Evolutionary conservation across 1,140 invertebrate genomes (phyloP).

Genomic region (Drosophila mayri): DNA sequence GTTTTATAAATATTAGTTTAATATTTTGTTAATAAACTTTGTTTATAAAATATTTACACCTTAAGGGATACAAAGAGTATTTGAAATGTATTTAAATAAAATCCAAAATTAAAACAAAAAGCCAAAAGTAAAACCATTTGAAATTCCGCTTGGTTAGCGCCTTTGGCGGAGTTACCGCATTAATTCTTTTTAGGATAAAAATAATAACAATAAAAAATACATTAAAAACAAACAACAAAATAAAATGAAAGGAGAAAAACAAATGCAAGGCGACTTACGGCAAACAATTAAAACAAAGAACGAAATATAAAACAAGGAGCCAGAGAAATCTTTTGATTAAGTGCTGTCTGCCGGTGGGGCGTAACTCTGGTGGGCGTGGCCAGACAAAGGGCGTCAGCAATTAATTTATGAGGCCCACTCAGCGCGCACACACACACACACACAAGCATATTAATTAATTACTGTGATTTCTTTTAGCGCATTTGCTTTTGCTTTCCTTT

Average conservation of each 20-base stretch:
- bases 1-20: no score
- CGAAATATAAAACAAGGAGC: conserved; percentile 4
- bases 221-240: neutral
- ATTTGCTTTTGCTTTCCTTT: conserved; percentile 26
- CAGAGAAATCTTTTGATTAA: conserved; percentile 67
- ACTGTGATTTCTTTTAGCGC: conserved; percentile 77
- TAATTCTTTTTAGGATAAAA: neutral
- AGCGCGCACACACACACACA: conserved; percentile 26
- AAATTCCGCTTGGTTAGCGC: conserved; percentile 21
- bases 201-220: conserved; percentile 5
- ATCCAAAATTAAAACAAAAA: neutral
- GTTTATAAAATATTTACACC: no score
- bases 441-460: conserved; percentile 74
- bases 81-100: neutral
- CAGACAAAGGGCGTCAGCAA: conserved; percentile 61
- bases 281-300: conserved; percentile 36
- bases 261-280: conserved; percentile 46
- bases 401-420: conserved; percentile 75
- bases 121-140: neutral
- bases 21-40: no score
- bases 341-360: conserved; percentile 41
- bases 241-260: neutral
- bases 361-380: conserved; percentile 31
- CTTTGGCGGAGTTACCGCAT: conserved; percentile 1
- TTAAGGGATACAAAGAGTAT: neutral